Evolutionary conservation across 2,797 vertebrate genomes (phyloP), one percentile per base, ranked within the genome.

Genomic region (Pelobates cultripes): DNA sequence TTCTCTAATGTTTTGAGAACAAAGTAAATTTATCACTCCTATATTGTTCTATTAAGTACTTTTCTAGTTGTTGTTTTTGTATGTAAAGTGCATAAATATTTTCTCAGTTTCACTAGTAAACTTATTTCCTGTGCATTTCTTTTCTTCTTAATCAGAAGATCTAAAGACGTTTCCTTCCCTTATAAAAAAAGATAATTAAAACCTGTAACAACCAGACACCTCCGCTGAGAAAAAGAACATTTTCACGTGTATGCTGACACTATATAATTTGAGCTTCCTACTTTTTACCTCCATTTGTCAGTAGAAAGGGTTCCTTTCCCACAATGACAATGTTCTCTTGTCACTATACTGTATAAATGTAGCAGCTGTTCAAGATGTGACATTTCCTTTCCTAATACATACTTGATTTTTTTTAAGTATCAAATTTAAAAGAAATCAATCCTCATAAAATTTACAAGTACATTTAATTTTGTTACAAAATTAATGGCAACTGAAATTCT

Each of bases 171-270:
- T 15, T 47, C 73, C 43, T 75, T 44, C 42, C 42, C 57, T 63
- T 43, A 41, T 43, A 9, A 17, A 64, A 64, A 5, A 64, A 28
- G 57, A 40, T 57, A 40, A 28, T 64, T 64, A 44, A 75, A 63
- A 57, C 41, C 42, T 44, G 73, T 75, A n/a, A 75, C 17, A 75
- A 63, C 14, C 9, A 43, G 73, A 75, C 73, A 63, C 73, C 57
- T 75, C 63, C 15, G 40, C 55, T 75, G 73, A 75, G 57, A 63
- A 75, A 75, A 40, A 40, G 73, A 28, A 43, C 41, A 75, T 75
- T 75, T 55, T n/a, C 57, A 75, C 43, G 57, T 12, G n/a, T 41
- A 28, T 75, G 57, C 63, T 75, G 57, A 5, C 9, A 57, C 53
- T 57, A 73, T 75, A 43, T 41, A 4, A 75, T 44, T 42, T 14